Evolutionary conservation across 1,140 invertebrate species (phyloP).

Genomic region (fruit fly (Drosophila melanogaster)): Release_6_plus_ISO1_MT NT_033779.5:8764501-8765000

Average conservation of each 20-base stretch:
- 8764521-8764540: slow-evolving; percentile 77
- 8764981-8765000: slow-evolving; percentile 4
- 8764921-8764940: slow-evolving; percentile 73
- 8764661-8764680: slow-evolving; percentile 48
- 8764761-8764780: slow-evolving; percentile 81
- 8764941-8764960: slow-evolving; percentile 47
- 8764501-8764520: slow-evolving; percentile 80
- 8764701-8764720: neutral
- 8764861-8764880: slow-evolving; percentile 9
- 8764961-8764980: slow-evolving; percentile 20
- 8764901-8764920: slow-evolving; percentile 80
- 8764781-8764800: slow-evolving; percentile 83
- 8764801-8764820: slow-evolving; percentile 53
- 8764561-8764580: slow-evolving; percentile 77
- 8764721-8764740: slow-evolving; percentile 3
- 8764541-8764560: slow-evolving; percentile 55
- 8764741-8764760: slow-evolving; percentile 53
- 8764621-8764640: slow-evolving; percentile 77
- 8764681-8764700: slow-evolving; percentile 22
- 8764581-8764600: slow-evolving; percentile 73
- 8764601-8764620: slow-evolving; percentile 23
- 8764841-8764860: slow-evolving; percentile 63
- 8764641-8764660: slow-evolving; percentile 78
- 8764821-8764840: slow-evolving; percentile 43
- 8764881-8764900: slow-evolving; percentile 66